Conservation (phyloP, 2,888 invertebrate species). For the Erebia ligea region DNA sequence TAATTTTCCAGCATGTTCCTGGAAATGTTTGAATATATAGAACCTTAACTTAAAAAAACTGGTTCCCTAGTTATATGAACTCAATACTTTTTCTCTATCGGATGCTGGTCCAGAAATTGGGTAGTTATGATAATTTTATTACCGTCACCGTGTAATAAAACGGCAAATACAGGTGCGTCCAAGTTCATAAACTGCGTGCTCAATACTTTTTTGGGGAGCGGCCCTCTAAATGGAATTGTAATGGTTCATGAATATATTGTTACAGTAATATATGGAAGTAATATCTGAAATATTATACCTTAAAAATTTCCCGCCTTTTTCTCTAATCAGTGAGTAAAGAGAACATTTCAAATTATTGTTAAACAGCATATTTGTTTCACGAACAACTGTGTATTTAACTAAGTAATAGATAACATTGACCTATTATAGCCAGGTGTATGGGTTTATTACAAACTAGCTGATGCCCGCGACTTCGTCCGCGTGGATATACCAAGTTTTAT, state of each 20-base stretch:
- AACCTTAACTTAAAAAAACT: conserved; percentile 17
- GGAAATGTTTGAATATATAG: conserved; percentile 3
- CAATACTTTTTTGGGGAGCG: not conserved
- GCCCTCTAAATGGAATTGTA: conserved; percentile 13
- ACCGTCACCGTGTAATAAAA: conserved; percentile 37
- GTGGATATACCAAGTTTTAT: no score
- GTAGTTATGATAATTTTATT: conserved; percentile 52
- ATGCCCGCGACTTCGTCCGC: no score
- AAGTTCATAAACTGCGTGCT: conserved; percentile 33
- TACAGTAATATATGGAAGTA: conserved; percentile 8
- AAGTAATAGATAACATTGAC: no score
- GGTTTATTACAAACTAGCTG: no score
- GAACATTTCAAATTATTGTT: not conserved
- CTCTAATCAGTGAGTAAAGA: not conserved
- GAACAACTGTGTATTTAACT: no score
- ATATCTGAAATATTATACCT: not conserved
- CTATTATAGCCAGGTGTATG: no score
- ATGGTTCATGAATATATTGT: conserved; percentile 22
- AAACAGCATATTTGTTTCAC: no score
- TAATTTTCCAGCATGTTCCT: not conserved
- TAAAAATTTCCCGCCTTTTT: not conserved
- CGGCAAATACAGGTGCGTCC: conserved; percentile 33
- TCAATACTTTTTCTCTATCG: conserved; percentile 26
- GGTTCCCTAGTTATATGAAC: conserved; percentile 1
- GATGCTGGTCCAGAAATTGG: conserved; percentile 42